Base-by-base conservation (phyloP, 2,888 invertebrate genomes). In the Synergus japonicus region DNA sequence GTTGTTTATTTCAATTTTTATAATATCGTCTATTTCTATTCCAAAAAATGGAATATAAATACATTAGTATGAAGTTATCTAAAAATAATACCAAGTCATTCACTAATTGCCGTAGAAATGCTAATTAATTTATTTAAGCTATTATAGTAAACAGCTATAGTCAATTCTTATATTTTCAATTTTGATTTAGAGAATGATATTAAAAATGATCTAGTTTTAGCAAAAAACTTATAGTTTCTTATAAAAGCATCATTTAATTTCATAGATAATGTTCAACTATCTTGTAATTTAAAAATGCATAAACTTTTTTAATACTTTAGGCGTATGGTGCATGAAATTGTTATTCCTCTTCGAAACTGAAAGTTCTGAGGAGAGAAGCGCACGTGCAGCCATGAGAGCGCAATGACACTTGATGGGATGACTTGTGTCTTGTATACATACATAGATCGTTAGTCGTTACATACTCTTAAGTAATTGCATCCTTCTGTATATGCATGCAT, bases 361-460 rank as follows among this genome's bases (percentile, higher is more conserved):
- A 73, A 73, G 54, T 54, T 37, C 29, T 37, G 22, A 22, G 22
- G 22, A 49, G 46, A 69, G 49, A 73, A 73, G 69, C 73, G 54
- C 73, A 73, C 73, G 73, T 54, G 73, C 54, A 73, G 73, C 54
- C 73, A 54, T 73, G 73, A 37, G 54, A 54, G 73, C 73, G 73
- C 73, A 73, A 73, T 73, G 73, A 73, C 73, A 73, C 54, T 49
- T 54, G 54, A 73, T 29, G 63, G 54, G 37, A 73, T 54, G 54
- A 73, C 46, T 73, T 60, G 60, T 49, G 29, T 73, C 54, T 49
- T 46, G 49, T 37, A 54, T 73, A 54, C 54, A 54, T 73, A 54
- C 37, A 54, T n/a, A 15, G 37, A 73, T 54, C n/a, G 54, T 73
- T 67, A 22, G 54, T 54, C 29, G 54, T 73, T 67, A 22, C 9